Evolutionary conservation across 2,797 vertebrate species (phyloP), one percentile per base, ranked within the genome.

Genomic region (Alectoris magna): DNA sequence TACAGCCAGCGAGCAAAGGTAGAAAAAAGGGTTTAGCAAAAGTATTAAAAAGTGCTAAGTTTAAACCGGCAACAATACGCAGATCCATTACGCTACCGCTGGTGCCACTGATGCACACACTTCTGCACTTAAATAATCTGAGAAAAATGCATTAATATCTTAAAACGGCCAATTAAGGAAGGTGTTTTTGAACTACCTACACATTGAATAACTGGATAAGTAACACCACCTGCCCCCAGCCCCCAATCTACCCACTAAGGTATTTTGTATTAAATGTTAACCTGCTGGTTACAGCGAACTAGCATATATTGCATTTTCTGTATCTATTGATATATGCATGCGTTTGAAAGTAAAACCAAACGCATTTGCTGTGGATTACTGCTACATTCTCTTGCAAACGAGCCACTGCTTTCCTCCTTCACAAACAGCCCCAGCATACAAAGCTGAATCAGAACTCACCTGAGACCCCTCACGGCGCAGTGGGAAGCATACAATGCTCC

Each of bases 391-490:
- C 68, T 21, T 48, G 49, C 53, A 89, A 83, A 7, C 27, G n/a
- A 76, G 18, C 4, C 29, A 77, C 1, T 27, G 43, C n/a, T 67
- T 81, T 11, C 34, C 11, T 48, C 18, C 19, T 56, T 59, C 48
- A 48, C 24, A 84, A 43, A 29, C n/a, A 31, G 51, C 51, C 51
- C 51, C 27, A 29, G 16, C 15, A 17, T 53, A 53, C 51, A 56
- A 91, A 92, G 34, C 56, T 63, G 80, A 74, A 68, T 44, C 31
- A 66, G 70, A 89, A 18, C 34, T 29, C 16, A 91, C 73, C 43
- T 29, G n/a, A 90, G 59, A 74, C n/a, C 66, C 18, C n/a, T 80
- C 73, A 87, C 89, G 93, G 82, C n/a, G 77, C 51, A 69, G 66
- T 66, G 39, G 60, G 60, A 71, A 48, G 46, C 23, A 75, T 88